A percentile compares a stretch with the other conserved stretches of the same genome.
Evolutionary conservation across 2,113 vertebrate species (phyloP).

Genomic region (Thunnus maccoyii): DNA sequence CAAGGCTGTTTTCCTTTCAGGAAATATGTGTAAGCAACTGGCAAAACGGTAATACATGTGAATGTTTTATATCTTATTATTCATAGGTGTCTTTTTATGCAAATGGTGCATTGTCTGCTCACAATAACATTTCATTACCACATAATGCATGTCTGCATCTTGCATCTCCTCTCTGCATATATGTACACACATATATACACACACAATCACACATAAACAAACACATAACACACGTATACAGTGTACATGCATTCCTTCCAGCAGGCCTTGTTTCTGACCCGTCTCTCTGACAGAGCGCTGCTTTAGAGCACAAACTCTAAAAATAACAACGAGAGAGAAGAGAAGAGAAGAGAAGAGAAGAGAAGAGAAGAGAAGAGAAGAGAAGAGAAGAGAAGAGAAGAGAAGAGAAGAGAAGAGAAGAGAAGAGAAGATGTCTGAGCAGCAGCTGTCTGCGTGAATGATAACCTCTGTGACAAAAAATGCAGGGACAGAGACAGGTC

Average conservation of each 20-base stretch:
- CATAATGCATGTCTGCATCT: not conserved
- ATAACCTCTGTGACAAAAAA: constrained; percentile 52
- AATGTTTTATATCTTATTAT: constrained; percentile 17
- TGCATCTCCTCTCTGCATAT: not conserved
- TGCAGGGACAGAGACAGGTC: constrained; percentile 42
- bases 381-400: not conserved
- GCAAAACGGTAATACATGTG: not conserved
- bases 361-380: not conserved
- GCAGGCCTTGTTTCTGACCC: constrained; percentile 36
- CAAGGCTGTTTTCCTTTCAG: not conserved
- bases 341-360: constrained; percentile 7
- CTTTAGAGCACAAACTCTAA: constrained; percentile 71
- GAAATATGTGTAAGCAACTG: constrained; percentile 14
- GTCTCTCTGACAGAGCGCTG: constrained; percentile 33
- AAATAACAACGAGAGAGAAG: constrained; percentile 57
- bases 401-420: constrained; percentile 7
- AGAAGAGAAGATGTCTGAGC: constrained; percentile 34
- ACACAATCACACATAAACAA: not conserved
- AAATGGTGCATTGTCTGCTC: not conserved
- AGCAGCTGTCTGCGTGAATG: constrained; percentile 53
- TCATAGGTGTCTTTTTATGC: constrained; percentile 11
- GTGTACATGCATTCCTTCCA: constrained; percentile 14
- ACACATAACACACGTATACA: not conserved
- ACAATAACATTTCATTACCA: not conserved
- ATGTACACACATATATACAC: not conserved